phyloP scores from a whole-genome alignment of 2,888 invertebrate genomes.

The Xanthia togata region DNA sequence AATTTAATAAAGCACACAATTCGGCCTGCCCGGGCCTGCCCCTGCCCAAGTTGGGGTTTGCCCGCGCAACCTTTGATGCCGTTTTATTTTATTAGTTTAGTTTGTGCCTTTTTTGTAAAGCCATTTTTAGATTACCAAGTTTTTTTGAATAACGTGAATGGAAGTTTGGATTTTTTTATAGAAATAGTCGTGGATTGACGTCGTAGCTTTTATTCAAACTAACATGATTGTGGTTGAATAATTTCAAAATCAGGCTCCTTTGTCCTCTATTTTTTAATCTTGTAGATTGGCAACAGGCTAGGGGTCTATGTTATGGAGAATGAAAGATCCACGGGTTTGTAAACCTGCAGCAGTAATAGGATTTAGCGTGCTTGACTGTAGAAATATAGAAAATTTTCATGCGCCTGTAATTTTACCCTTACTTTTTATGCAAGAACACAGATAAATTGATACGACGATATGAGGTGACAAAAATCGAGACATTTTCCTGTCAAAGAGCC shows the following conservation, averaged over 20 bases:
- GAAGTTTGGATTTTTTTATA: neutral
- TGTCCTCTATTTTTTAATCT: neutral
- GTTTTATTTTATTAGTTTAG: constrained; percentile 41
- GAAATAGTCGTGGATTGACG: neutral
- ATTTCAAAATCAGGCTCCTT: neutral
- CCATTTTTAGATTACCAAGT: constrained; percentile 22
- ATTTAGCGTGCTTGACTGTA: no score
- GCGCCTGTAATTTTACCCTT: no score
- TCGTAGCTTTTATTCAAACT: neutral
- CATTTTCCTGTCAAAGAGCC: no score
- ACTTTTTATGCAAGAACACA: no score
- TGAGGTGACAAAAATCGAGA: no score
- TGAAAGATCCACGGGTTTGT: no score
- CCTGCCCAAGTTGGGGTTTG: constrained; percentile 9
- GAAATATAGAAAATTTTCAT: no score
- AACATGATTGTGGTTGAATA: neutral
- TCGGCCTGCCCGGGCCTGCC: neutral
- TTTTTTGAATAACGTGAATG: constrained; percentile 13
- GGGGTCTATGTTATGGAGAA: no score
- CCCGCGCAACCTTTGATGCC: constrained; percentile 40
- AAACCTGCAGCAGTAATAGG: no score
- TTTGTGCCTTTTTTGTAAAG: constrained; percentile 20
- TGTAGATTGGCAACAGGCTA: no score
- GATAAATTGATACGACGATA: no score
- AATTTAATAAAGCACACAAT: constrained; percentile 57